These are phyloP conservation scores for Junonia oenone DNA, from an alignment of 2,888 invertebrate genomes.

Conservation along the genomic window DNA sequence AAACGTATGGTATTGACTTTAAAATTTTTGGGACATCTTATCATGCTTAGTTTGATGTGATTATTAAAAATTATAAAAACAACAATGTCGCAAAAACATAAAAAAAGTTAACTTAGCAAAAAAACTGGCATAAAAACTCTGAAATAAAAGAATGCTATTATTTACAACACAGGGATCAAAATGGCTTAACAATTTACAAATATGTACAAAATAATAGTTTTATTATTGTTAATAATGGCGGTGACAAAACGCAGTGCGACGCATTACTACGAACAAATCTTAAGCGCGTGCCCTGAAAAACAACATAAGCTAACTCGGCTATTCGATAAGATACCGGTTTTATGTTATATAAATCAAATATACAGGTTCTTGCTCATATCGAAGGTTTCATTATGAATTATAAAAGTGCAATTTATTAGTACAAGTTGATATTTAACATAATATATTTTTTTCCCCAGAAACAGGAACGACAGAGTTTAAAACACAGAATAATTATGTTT, in stretches of 20 bases:
- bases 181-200: slow-evolving; percentile 9
- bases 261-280: slow-evolving; percentile 19
- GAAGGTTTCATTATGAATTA: too few relatives aligned
- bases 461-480: too few relatives aligned
- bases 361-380: too few relatives aligned
- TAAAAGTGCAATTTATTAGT: too few relatives aligned
- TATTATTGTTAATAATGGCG: slow-evolving; percentile 20
- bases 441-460: too few relatives aligned
- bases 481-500: too few relatives aligned
- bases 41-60: background rate
- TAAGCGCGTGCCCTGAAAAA: slow-evolving; percentile 34
- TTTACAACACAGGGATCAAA: slow-evolving; percentile 4
- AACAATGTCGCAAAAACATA: background rate
- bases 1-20: background rate
- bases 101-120: background rate
- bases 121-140: background rate
- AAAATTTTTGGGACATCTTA: background rate
- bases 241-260: slow-evolving; percentile 22
- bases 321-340: slow-evolving; percentile 6
- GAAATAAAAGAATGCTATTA: slow-evolving; percentile 4
- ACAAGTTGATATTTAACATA: too few relatives aligned
- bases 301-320: slow-evolving; percentile 23
- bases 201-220: slow-evolving; percentile 14
- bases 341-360: too few relatives aligned
- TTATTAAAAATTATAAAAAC: background rate